Evolutionary conservation across 2,797 vertebrate species (phyloP).

Genomic region (Simalia tracyae): DNA sequence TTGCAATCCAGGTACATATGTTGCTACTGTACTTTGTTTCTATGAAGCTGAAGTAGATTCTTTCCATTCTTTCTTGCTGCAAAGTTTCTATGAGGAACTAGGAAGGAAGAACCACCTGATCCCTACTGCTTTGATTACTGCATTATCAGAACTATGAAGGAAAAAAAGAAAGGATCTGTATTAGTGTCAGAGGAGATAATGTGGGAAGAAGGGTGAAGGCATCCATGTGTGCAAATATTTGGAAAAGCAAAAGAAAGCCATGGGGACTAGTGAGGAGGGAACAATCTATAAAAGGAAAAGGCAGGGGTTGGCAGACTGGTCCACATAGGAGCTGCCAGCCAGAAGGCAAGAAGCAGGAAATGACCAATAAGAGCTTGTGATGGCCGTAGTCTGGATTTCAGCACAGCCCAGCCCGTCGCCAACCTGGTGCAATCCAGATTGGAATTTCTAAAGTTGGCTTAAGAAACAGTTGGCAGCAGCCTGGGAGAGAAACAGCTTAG

Average conservation of each 20-base stretch:
- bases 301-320: too few relatives aligned
- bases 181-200: neutral
- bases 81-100: neutral
- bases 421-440: too few relatives aligned
- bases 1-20: neutral
- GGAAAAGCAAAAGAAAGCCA: neutral
- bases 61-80: neutral
- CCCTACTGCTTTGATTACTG: neutral
- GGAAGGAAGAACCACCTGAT: neutral
- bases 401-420: too few relatives aligned
- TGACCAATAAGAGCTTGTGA: too few relatives aligned
- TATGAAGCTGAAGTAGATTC: neutral
- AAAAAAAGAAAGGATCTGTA: neutral
- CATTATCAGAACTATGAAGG: neutral
- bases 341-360: too few relatives aligned
- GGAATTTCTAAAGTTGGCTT: too few relatives aligned
- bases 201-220: neutral
- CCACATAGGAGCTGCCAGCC: too few relatives aligned
- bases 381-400: too few relatives aligned
- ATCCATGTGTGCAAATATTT: neutral
- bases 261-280: too few relatives aligned
- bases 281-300: too few relatives aligned
- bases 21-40: neutral
- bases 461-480: too few relatives aligned
- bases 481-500: too few relatives aligned